These are phyloP conservation scores for Triplophysa dalaica DNA, from an alignment of 2,113 vertebrate genomes.

Conservation along the genomic window DNA sequence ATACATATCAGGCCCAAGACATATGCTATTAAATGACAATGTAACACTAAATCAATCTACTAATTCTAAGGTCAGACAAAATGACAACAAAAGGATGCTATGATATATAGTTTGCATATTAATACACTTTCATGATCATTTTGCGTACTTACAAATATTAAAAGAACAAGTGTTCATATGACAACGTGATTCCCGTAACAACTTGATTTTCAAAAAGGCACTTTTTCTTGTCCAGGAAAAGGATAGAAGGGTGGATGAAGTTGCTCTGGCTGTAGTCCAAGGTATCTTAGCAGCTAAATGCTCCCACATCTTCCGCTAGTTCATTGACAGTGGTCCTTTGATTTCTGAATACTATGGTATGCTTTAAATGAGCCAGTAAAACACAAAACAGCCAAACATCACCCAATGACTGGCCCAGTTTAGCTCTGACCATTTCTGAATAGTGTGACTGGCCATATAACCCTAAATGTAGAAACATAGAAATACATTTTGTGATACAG, in stretches of 20 bases:
- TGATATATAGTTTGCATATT: not conserved
- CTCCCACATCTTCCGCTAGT: not conserved
- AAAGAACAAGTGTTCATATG: not conserved
- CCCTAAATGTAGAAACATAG: conserved; percentile 68
- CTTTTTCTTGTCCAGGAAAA: conserved; percentile 17
- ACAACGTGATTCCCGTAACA: not conserved
- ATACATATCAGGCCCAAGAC: not conserved
- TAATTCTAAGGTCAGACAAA: not conserved
- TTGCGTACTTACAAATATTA: not conserved
- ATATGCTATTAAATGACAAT: not conserved
- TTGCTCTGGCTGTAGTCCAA: not conserved
- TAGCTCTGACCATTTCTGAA: conserved; percentile 88
- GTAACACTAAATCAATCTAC: not conserved
- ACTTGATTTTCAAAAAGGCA: conserved; percentile 7
- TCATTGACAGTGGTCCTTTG: not conserved
- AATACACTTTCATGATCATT: not conserved
- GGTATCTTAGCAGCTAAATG: not conserved
- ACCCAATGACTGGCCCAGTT: conserved; percentile 89
- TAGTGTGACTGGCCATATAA: conserved; percentile 82
- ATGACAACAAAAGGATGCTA: not conserved
- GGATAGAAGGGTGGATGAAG: not conserved
- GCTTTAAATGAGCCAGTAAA: conserved; percentile 79
- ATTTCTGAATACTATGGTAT: not conserved
- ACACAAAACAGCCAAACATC: conserved; percentile 81
- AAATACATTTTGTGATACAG: not conserved